Conservation (phyloP, 1,140 invertebrate genomes). For the Drosophila erecta region DNA sequence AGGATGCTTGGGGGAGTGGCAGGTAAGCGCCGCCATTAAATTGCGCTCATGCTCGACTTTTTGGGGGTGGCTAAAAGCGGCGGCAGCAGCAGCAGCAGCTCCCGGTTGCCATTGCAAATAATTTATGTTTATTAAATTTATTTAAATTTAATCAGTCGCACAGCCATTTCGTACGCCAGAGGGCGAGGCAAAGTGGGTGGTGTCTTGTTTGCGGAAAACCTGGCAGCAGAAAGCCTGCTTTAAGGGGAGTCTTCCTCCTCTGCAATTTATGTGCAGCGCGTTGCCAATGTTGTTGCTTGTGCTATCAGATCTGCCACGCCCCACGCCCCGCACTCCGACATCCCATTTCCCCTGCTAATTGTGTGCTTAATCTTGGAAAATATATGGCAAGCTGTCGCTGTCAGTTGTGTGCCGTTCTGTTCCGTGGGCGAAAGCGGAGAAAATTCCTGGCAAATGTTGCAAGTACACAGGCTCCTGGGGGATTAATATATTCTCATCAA, state of each 20-base stretch:
- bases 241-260: constrained; percentile 67
- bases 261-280: constrained; percentile 81
- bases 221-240: constrained; percentile 5
- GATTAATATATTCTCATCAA: constrained; percentile 83
- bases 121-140: constrained; percentile 84
- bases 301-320: constrained; percentile 59
- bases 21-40: constrained; percentile 73
- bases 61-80: constrained; percentile 44
- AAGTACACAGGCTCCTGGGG: constrained; percentile 62
- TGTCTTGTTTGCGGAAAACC: constrained; percentile 12
- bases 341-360: constrained; percentile 60
- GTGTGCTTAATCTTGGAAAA: constrained; percentile 80
- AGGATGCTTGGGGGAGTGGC: constrained; percentile 29
- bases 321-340: neutral
- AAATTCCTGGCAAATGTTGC: constrained; percentile 60
- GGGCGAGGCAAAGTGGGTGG: constrained; percentile 8
- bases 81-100: constrained; percentile 4
- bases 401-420: constrained; percentile 33
- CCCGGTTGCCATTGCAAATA: constrained; percentile 70
- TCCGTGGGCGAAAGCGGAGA: constrained; percentile 4
- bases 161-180: constrained; percentile 12
- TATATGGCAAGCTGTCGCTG: constrained; percentile 65
- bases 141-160: constrained; percentile 83
- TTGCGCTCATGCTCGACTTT: constrained; percentile 47
- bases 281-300: constrained; percentile 64